Base-by-base conservation (phyloP, 2,888 invertebrate genomes). In the Acleris holmiana region DNA sequence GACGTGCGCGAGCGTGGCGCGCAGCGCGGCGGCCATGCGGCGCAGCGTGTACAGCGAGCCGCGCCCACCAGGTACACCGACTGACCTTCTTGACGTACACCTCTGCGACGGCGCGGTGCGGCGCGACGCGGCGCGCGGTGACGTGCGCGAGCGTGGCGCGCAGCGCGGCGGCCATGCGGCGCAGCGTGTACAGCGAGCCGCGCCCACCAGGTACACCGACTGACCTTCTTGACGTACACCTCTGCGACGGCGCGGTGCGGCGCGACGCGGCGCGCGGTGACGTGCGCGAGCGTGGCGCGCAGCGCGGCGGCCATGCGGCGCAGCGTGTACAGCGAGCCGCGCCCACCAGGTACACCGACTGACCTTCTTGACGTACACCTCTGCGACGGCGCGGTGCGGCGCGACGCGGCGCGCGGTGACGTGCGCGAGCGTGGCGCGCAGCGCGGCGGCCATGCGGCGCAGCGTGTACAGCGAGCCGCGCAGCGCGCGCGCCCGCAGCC, bases 241-340 rank as follows among this genome's bases (percentile, higher is more conserved):
- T 99, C 98, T 0, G 97, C 96, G 2, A 97, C 96, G 57, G 95
- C 95, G 56, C 96, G 92, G 4, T 94, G 78, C 83, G 83, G 88
- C 75, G 83, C 83, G 10, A 89, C 84, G 0, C 85, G 51, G 0
- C 90, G 48, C 0, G 85, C 87, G 0, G 86, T 77, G 21, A 86
- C 85, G 56, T 83, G 82, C 1, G 82, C 76, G 1, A 89, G 74
- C 6, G 96, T 95, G 0, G 99, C 99, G 7, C 96, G 96, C 4
- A 99, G 86, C 72, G 96, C 96, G 29, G 93, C 91, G 1, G 99
- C 98, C 99, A 99, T 99, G 72, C 96, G 94, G 66, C 96, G 93
- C 64, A 99, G 93, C 0, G 99, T 98, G 63, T 94, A 94, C 67
- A 99, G 90, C 55, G 98, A 98, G 2, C 95, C 96, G n/a, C n/a